Conservation (phyloP, 1,140 invertebrate genomes). For the Teleopsis dalmanni region DNA sequence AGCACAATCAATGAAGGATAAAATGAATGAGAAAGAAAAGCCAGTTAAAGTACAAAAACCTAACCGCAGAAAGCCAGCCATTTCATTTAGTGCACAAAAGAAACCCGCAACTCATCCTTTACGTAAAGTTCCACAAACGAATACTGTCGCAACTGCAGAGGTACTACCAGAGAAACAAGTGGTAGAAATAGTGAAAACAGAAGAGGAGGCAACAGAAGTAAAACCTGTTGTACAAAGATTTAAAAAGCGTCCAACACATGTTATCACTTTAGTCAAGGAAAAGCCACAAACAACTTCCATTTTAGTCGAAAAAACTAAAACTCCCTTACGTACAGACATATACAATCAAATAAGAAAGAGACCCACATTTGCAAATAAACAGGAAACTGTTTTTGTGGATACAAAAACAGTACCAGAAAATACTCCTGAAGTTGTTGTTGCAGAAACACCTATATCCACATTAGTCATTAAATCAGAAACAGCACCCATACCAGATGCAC, state of each 20-base stretch:
- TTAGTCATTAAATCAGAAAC: constrained; percentile 1
- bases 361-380: constrained; percentile 27
- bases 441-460: not conserved
- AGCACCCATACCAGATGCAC: not conserved
- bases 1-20: constrained; percentile 20
- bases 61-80: constrained; percentile 23
- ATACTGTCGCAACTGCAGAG: not conserved
- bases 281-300: not conserved
- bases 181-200: not conserved
- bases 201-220: constrained; percentile 9
- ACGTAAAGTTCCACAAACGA: constrained; percentile 11
- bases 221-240: constrained; percentile 31
- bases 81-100: constrained; percentile 16
- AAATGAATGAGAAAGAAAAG: constrained; percentile 15
- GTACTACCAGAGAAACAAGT: not conserved
- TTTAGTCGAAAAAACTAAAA: not conserved
- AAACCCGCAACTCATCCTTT: constrained; percentile 17
- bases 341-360: constrained; percentile 31
- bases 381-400: not conserved
- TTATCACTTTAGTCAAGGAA: constrained; percentile 4
- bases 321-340: constrained; percentile 21
- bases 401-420: not conserved
- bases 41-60: constrained; percentile 22
- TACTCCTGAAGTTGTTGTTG: not conserved
- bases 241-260: constrained; percentile 14